Percentiles rank a stretch among this genome's conserved stretches.
These are phyloP conservation scores for Lithobius niger DNA, from an alignment of 1,140 invertebrate species.

Conservation along the genomic window DNA sequence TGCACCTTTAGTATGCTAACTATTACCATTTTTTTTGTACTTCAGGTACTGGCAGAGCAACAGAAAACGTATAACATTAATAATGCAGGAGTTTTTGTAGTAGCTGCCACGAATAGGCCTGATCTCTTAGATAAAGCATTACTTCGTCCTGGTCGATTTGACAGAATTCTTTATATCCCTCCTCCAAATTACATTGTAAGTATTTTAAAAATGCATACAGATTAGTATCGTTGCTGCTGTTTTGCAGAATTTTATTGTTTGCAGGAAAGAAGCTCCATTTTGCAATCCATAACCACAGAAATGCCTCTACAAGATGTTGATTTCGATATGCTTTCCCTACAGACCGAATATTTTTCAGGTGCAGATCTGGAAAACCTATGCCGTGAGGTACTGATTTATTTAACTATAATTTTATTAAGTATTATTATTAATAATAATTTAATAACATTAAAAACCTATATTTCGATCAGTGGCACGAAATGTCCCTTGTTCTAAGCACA, in stretches of 20 bases:
- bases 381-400: conserved; percentile 43
- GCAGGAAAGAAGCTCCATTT: conserved; percentile 39
- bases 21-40: conserved; percentile 1
- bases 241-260: conserved; percentile 11
- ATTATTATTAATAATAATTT: no score
- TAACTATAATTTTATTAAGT: no score
- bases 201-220: conserved; percentile 7
- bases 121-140: conserved; percentile 64
- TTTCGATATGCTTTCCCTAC: conserved; percentile 40
- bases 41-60: no score
- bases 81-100: conserved; percentile 40
- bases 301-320: conserved; percentile 40
- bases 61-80: no score
- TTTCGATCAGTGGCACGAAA: no score
- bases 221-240: background rate
- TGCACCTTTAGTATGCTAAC: conserved; percentile 22
- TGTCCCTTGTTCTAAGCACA: no score
- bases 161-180: conserved; percentile 57
- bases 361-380: conserved; percentile 60
- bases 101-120: conserved; percentile 62
- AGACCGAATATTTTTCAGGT: conserved; percentile 54
- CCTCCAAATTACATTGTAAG: conserved; percentile 41
- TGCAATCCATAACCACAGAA: conserved; percentile 42
- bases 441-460: no score
- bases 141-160: conserved; percentile 57